Percentiles rank a stretch among this genome's conserved stretches.
Conservation (phyloP, 2,797 vertebrate species). For the Peromyscus eremicus region DNA sequence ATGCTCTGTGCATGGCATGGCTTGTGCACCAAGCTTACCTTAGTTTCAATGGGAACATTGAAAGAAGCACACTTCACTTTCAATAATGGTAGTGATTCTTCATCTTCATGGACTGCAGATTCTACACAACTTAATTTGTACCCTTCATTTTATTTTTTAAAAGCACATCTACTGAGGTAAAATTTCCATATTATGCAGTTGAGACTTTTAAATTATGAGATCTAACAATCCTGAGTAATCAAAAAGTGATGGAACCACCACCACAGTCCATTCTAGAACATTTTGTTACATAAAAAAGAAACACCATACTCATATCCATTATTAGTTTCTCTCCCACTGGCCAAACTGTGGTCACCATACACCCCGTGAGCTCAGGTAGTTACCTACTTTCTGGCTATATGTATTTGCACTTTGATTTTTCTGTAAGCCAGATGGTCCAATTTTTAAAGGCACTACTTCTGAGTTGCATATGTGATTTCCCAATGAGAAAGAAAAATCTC, state of each 20-base stretch:
- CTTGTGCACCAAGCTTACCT: not conserved
- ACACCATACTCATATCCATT: no score
- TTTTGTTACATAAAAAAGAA: not conserved
- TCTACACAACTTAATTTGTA: not conserved
- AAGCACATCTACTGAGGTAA: not conserved
- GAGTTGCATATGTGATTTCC: not conserved
- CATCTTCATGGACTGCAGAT: not conserved
- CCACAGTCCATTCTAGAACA: not conserved
- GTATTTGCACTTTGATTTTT: not conserved
- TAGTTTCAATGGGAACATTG: conserved; percentile 65
- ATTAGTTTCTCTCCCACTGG: not conserved
- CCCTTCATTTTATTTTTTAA: not conserved
- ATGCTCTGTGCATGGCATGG: not conserved
- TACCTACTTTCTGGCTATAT: not conserved
- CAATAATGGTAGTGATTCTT: conserved; percentile 27
- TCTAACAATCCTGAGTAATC: not conserved
- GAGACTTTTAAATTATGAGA: not conserved
- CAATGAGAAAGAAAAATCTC: not conserved
- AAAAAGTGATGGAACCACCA: no score
- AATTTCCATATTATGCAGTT: not conserved
- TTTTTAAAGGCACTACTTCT: not conserved
- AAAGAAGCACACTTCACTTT: conserved; percentile 22
- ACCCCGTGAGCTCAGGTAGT: not conserved
- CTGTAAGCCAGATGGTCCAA: not conserved
- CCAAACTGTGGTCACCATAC: no score